Conservation (phyloP, 1,140 invertebrate species). For the Arion vulgaris region DNA sequence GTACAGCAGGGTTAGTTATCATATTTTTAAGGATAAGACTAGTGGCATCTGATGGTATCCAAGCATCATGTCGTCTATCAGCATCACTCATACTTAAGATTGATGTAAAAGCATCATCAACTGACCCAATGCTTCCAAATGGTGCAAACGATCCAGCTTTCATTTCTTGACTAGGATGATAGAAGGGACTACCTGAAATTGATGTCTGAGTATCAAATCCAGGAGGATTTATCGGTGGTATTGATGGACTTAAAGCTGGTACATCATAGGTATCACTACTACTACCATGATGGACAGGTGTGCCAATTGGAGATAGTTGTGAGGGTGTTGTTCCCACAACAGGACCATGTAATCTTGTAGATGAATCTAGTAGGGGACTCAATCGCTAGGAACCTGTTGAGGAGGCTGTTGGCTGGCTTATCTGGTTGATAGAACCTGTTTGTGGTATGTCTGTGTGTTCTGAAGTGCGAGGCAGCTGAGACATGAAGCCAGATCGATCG, state of each 20-base stretch:
- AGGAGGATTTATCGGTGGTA: slow-evolving; percentile 16
- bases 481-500: slow-evolving; percentile 22
- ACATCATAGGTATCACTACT: slow-evolving; percentile 34
- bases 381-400: slow-evolving; percentile 12
- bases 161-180: slow-evolving; percentile 36
- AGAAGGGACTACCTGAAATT: slow-evolving; percentile 44
- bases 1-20: slow-evolving; percentile 78
- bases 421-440: slow-evolving; percentile 1
- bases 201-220: slow-evolving; percentile 39
- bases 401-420: neutral
- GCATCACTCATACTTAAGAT: slow-evolving; percentile 66
- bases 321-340: slow-evolving; percentile 51
- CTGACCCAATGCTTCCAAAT: slow-evolving; percentile 32
- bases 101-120: slow-evolving; percentile 64
- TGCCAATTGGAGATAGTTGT: slow-evolving; percentile 56
- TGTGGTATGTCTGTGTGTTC: neutral
- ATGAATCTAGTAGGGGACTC: slow-evolving; percentile 11
- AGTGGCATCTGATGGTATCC: slow-evolving; percentile 82
- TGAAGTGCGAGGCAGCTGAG: slow-evolving; percentile 6
- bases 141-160: slow-evolving; percentile 36
- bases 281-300: slow-evolving; percentile 57
- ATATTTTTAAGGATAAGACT: slow-evolving; percentile 78
- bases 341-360: slow-evolving; percentile 30
- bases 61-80: slow-evolving; percentile 82
- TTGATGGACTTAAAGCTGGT: slow-evolving; percentile 32